phyloP scores from a whole-genome alignment of 2,797 vertebrate species.

The Eremophila alpestris region DNA sequence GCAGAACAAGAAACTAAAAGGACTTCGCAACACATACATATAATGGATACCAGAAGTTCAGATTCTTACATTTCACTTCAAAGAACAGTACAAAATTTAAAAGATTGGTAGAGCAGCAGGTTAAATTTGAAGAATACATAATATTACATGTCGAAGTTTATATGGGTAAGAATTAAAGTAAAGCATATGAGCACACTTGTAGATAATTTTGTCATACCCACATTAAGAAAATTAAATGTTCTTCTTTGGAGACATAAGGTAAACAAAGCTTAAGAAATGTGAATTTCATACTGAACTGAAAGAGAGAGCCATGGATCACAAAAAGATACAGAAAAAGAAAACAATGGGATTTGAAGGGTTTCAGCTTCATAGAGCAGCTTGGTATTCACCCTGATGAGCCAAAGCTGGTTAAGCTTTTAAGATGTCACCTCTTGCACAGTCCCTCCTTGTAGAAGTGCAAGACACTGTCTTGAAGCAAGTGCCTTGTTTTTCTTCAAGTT shows the following conservation, averaged over 20 bases:
- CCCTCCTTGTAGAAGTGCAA: neutral
- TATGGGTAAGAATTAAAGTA: neutral
- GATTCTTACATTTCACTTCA: neutral
- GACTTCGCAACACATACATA: neutral
- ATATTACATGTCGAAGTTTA: neutral
- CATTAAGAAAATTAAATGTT: neutral
- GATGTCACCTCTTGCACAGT: neutral
- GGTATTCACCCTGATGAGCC: neutral
- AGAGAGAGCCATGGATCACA: neutral
- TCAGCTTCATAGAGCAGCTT: neutral
- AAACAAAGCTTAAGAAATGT: neutral
- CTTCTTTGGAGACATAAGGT: neutral
- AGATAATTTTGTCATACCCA: neutral
- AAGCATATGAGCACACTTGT: neutral
- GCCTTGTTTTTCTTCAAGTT: neutral
- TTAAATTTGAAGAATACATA: neutral
- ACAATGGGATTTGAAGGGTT: neutral
- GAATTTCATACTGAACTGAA: neutral
- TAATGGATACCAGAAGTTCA: neutral
- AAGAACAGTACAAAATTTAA: neutral
- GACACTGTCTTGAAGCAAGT: neutral
- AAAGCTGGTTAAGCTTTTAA: neutral
- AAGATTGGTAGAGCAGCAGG: neutral
- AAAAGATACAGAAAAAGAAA: neutral
- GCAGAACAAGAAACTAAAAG: neutral